A percentile compares a stretch with the other conserved stretches of the same genome.
These are phyloP conservation scores for Antechinus stuartii DNA, from an alignment of 2,113 vertebrate species.

Conservation along the genomic window DNA sequence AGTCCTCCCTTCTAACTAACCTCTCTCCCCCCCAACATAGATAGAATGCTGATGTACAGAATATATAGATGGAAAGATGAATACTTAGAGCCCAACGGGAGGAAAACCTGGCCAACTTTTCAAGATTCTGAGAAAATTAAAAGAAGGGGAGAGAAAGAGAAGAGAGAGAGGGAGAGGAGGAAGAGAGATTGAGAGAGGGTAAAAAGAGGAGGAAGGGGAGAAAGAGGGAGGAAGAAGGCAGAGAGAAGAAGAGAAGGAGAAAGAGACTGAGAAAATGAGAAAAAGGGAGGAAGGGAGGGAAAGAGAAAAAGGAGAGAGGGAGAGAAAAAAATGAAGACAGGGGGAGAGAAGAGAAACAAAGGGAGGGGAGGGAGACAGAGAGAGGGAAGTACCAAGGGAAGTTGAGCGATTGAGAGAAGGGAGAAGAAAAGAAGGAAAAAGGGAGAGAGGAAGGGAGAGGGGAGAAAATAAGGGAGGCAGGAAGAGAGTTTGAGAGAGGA, in stretches of 20 bases:
- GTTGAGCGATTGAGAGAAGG: no score
- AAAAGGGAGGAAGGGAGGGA: accelerated
- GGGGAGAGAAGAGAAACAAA: not conserved
- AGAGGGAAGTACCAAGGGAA: no score
- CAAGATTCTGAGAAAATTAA: slow-evolving; percentile 21
- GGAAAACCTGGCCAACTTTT: not conserved
- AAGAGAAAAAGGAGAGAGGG: not conserved
- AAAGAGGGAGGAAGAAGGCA: not conserved
- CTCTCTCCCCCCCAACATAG: not conserved
- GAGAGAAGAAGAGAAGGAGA: no score
- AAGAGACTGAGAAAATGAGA: not conserved
- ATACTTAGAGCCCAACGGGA: slow-evolving; percentile 12
- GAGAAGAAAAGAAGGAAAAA: no score
- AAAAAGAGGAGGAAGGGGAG: not conserved
- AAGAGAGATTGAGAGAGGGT: not conserved
- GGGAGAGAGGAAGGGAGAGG: no score
- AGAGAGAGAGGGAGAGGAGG: not conserved
- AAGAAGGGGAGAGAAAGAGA: no score
- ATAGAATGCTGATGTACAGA: slow-evolving; percentile 23
- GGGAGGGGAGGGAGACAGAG: not conserved
- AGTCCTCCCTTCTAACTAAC: slow-evolving; percentile 9
- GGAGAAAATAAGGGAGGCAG: no score
- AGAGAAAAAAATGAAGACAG: not conserved
- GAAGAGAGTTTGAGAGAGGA: no score
- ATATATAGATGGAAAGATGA: slow-evolving; percentile 23